phyloP scores from a whole-genome alignment of 1,140 invertebrate genomes.

The Polypedilum pembai region DNA sequence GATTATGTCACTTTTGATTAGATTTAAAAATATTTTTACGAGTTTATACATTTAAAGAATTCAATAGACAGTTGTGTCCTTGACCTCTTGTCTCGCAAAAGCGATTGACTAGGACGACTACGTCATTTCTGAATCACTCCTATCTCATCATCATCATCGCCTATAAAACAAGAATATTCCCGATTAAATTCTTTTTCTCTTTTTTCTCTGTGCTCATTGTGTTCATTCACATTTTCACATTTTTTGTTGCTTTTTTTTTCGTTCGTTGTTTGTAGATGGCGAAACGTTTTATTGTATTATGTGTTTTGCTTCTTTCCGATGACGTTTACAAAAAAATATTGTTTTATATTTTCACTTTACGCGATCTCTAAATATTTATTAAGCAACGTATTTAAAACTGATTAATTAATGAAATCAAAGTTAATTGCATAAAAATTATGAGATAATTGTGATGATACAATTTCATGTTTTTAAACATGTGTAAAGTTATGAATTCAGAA shows the following conservation, averaged over 20 bases:
- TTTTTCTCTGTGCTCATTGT: slow-evolving; percentile 17
- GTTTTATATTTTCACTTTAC: too few species aligned
- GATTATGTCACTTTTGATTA: not conserved
- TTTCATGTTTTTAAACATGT: too few species aligned
- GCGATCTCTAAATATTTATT: too few species aligned
- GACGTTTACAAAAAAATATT: slow-evolving; percentile 7
- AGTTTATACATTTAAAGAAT: too few species aligned
- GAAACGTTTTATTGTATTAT: slow-evolving; percentile 6
- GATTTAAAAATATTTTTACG: too few species aligned
- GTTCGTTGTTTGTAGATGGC: slow-evolving; percentile 14
- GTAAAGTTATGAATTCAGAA: too few species aligned
- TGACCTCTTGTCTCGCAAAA: not conserved
- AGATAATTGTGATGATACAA: too few species aligned
- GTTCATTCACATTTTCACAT: slow-evolving; percentile 15
- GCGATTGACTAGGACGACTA: not conserved
- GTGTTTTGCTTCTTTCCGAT: slow-evolving; percentile 10
- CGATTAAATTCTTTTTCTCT: slow-evolving; percentile 8
- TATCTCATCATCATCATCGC: not conserved
- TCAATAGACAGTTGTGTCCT: not conserved
- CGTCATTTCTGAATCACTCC: not conserved
- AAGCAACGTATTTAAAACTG: too few species aligned
- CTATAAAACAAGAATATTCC: slow-evolving; percentile 18
- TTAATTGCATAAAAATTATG: too few species aligned
- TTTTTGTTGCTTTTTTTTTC: not conserved
- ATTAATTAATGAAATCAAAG: too few species aligned